A percentile compares a stretch with the other conserved stretches of the same genome.
These are phyloP conservation scores for Diloba caeruleocephala DNA, from an alignment of 2,888 invertebrate species.

Conservation along the genomic window DNA sequence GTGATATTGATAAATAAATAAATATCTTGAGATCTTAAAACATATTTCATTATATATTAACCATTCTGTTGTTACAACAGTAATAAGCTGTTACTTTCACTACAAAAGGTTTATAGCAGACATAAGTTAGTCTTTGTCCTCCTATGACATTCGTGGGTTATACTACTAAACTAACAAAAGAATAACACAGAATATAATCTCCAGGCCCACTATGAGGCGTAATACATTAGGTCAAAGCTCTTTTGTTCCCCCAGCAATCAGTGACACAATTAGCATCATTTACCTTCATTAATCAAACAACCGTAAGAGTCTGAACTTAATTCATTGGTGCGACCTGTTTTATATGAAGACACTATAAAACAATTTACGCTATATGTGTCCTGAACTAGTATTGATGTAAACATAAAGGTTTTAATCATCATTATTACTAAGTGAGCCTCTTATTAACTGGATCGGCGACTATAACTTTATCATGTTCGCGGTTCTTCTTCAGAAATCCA, in stretches of 20 bases:
- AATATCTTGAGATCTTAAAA: too few species aligned
- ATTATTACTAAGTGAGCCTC: too few species aligned
- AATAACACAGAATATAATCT: slow-evolving; percentile 35
- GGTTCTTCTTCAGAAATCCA: too few species aligned
- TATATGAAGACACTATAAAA: slow-evolving; percentile 6
- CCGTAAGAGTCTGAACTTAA: slow-evolving; percentile 27
- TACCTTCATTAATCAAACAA: slow-evolving; percentile 43
- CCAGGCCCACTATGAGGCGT: slow-evolving; percentile 21
- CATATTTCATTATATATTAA: too few species aligned
- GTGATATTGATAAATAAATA: too few species aligned
- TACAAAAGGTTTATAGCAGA: neutral
- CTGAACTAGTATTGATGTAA: slow-evolving; percentile 1
- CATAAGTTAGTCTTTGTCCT: slow-evolving; percentile 1
- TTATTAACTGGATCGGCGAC: too few species aligned
- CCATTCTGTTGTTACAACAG: too few species aligned
- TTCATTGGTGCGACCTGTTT: slow-evolving; percentile 19
- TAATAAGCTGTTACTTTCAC: too few species aligned
- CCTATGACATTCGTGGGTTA: slow-evolving; percentile 1
- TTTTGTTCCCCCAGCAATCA: slow-evolving; percentile 40
- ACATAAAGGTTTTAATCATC: too few species aligned
- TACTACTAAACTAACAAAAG: slow-evolving; percentile 24
- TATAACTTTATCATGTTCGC: too few species aligned
- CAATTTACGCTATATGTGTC: slow-evolving; percentile 1
- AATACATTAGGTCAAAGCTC: slow-evolving; percentile 40
- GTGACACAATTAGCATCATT: slow-evolving; percentile 48